phyloP scores from a whole-genome alignment of 1,140 invertebrate species.

The Phenacoccus solenopsis region DNA sequence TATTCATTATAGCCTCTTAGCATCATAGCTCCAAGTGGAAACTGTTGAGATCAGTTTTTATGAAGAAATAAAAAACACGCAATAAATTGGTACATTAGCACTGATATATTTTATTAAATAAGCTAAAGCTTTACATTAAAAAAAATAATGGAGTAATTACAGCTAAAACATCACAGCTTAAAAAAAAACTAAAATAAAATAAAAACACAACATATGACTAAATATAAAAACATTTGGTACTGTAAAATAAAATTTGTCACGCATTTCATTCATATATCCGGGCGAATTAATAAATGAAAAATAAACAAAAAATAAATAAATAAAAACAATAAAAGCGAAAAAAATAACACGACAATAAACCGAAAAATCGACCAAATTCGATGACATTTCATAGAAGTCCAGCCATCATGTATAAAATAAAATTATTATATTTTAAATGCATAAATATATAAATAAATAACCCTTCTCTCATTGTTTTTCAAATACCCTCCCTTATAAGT shows the following conservation, averaged over 20 bases:
- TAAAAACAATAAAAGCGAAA: neutral
- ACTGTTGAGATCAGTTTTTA: too few relatives aligned
- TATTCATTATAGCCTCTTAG: too few relatives aligned
- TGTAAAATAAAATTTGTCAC: neutral
- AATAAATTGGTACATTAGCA: constrained; percentile 5
- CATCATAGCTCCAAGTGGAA: too few relatives aligned
- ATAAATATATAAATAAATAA: too few relatives aligned
- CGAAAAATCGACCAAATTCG: neutral
- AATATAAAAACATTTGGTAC: constrained; percentile 12
- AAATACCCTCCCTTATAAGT: too few relatives aligned
- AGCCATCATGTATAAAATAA: too few relatives aligned
- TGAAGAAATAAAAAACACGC: neutral
- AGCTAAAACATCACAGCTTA: constrained; percentile 16
- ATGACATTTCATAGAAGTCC: too few relatives aligned
- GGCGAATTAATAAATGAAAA: neutral
- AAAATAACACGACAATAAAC: neutral
- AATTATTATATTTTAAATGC: too few relatives aligned
- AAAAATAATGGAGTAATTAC: neutral
- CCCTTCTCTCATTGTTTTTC: too few relatives aligned
- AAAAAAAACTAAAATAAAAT: neutral
- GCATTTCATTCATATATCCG: neutral
- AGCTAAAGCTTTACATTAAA: constrained; percentile 14
- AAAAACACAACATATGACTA: constrained; percentile 7
- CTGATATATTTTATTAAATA: constrained; percentile 9
- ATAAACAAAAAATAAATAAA: neutral